Base-by-base conservation (phyloP, 2,888 invertebrate genomes). In the Mylabris sibirica region DNA sequence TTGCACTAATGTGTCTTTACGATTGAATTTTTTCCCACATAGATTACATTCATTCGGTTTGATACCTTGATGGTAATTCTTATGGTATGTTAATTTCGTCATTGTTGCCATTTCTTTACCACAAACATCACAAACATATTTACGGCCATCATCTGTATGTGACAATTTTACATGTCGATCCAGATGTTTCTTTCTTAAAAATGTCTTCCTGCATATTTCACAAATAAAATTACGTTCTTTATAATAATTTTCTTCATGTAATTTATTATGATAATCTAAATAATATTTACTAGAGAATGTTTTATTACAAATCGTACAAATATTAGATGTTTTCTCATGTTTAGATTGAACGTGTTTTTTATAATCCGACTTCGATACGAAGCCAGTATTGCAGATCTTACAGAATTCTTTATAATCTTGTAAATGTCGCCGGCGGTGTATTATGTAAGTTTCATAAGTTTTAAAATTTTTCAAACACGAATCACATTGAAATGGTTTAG, bases 1-100 rank as follows among this genome's bases (percentile, higher is more conserved):
- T 60, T 79, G 77, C 26, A 77, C 80, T 4, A 83, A 70, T 2
- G 81, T 79, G 59, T 78, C 79, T 63, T 76, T 76, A 65, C 78
- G 80, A 12, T 80, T 78, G 44, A 83, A 78, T 20, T 77, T 75
- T 61, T 82, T 82, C 5, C 80, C 80, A 70, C 72, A 72, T 11
- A 67, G 44, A 14, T 44, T 44, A 30, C 89, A 89, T 60, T 85
- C 86, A 71, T 84, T 87, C 53, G 84, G 87, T 69, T 86, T 87
- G 9, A 86, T 86, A 22, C 85, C 72, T 12, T 65, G 68, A 59
- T 81, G 81, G 2, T 76, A 76, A 34, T 81, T 72, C 67, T 77
- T 76, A 68, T 84, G 84, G 57, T 79, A 78, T 20, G 78, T 82
- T 2, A 82, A 70, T 5, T 80, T 79, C 49, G 77, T 79, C 41